Percentiles rank a stretch among this genome's conserved stretches.
Conservation (phyloP, 2,797 vertebrate species). For the Pangasius djambal region DNA sequence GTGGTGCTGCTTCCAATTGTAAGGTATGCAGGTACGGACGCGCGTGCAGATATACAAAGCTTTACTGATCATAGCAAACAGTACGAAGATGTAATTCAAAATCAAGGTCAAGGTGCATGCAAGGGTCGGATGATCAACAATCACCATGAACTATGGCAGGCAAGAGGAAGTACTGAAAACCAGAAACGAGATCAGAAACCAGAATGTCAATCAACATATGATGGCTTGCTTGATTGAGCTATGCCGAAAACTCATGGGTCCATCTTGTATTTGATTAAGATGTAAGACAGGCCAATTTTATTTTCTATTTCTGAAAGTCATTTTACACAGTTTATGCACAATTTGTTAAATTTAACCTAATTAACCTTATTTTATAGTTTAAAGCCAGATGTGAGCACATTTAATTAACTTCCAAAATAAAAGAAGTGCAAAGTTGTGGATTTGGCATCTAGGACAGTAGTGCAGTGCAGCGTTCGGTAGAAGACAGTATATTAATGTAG, state of each 20-base stretch:
- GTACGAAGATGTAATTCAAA: too few relatives aligned
- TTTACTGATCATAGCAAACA: too few relatives aligned
- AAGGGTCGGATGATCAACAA: too few relatives aligned
- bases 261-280: background rate
- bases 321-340: constrained; percentile 12
- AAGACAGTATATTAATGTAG: constrained; percentile 36
- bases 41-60: too few relatives aligned
- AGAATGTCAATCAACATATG: too few relatives aligned
- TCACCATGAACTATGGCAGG: too few relatives aligned
- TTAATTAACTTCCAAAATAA: background rate
- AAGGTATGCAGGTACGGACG: too few relatives aligned
- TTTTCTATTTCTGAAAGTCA: constrained; percentile 5
- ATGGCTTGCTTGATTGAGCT: background rate
- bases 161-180: too few relatives aligned
- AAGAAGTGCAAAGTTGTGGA: background rate
- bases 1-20: background rate
- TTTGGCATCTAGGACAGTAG: background rate
- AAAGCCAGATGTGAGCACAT: background rate
- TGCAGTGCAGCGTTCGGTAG: constrained; percentile 11
- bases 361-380: constrained; percentile 3
- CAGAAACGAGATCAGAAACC: too few relatives aligned
- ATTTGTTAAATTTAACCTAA: constrained; percentile 19
- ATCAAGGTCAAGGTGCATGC: too few relatives aligned
- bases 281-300: background rate
- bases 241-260: background rate